Percentiles rank a stretch among this genome's conserved stretches.
phyloP scores from a whole-genome alignment of 2,797 vertebrate genomes.

The Anableps anableps region DNA sequence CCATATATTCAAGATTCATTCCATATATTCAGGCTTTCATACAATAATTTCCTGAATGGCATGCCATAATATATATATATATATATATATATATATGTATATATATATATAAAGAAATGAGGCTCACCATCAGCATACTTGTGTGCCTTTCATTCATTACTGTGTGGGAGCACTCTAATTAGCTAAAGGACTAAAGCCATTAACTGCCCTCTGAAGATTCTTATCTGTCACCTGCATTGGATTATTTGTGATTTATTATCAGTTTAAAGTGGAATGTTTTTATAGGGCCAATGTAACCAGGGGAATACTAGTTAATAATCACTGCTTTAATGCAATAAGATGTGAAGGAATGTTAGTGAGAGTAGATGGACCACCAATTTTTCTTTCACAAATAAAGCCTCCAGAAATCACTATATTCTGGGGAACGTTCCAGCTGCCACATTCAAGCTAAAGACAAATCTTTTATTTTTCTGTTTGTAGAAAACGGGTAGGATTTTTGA shows the following conservation, averaged over 20 bases:
- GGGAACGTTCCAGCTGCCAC: neutral
- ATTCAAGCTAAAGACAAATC: neutral
- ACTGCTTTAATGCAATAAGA: neutral
- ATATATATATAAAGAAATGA: neutral
- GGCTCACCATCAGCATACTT: neutral
- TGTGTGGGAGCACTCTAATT: neutral
- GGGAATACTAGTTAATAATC: neutral
- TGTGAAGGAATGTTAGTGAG: neutral
- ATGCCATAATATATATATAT: too few species aligned
- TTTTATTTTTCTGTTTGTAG: neutral
- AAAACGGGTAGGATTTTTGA: neutral
- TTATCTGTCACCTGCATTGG: neutral
- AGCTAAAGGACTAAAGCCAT: neutral
- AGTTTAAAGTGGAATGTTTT: neutral
- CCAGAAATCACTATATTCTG: neutral
- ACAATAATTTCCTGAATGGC: too few species aligned
- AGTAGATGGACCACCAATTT: neutral
- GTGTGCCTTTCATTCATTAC: neutral
- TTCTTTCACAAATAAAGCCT: neutral
- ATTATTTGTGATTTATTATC: neutral
- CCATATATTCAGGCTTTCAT: too few species aligned
- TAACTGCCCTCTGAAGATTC: slow-evolving; percentile 4
- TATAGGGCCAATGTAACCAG: neutral
- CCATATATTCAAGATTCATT: too few species aligned
- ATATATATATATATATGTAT: neutral